phyloP scores from a whole-genome alignment of 2,888 invertebrate genomes.

The Orgyia antiqua region DNA sequence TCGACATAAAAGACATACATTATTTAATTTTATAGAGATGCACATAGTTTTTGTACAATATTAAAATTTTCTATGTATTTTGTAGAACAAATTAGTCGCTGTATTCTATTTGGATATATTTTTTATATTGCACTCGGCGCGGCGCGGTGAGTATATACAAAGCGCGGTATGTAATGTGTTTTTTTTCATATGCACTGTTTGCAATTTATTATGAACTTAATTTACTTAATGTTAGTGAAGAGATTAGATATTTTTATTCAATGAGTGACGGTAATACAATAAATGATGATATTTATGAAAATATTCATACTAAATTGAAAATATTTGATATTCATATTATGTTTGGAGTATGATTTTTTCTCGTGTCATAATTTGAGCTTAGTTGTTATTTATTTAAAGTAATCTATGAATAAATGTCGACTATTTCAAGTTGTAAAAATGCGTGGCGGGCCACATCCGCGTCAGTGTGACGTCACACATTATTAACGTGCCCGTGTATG shows the following conservation, averaged over 20 bases:
- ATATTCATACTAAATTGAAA: conserved; percentile 60
- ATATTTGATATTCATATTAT: conserved; percentile 67
- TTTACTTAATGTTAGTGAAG: conserved; percentile 69
- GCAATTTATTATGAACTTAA: conserved; percentile 66
- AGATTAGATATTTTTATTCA: conserved; percentile 76
- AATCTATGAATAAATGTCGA: conserved; percentile 58
- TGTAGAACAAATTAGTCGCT: conserved; percentile 34
- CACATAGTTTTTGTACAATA: conserved; percentile 31
- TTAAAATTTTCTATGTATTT: conserved; percentile 21
- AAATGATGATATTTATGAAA: conserved; percentile 71
- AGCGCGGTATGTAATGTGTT: conserved; percentile 23
- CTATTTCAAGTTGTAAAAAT: conserved; percentile 37
- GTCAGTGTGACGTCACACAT: conserved; percentile 6
- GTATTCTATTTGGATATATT: conserved; percentile 24
- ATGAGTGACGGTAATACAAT: conserved; percentile 70
- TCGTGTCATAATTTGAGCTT: conserved; percentile 72
- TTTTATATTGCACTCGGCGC: conserved; percentile 21
- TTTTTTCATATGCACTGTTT: conserved; percentile 49
- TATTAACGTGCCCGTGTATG: conserved; percentile 15
- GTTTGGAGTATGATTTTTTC: conserved; percentile 62
- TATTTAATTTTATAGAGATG: conserved; percentile 29
- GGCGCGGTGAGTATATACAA: conserved; percentile 27
- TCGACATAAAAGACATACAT: conserved; percentile 38
- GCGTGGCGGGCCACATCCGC: conserved; percentile 6
- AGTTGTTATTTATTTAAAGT: conserved; percentile 72